Conservation (phyloP, 2,888 invertebrate species). For the Leucania comma region DNA sequence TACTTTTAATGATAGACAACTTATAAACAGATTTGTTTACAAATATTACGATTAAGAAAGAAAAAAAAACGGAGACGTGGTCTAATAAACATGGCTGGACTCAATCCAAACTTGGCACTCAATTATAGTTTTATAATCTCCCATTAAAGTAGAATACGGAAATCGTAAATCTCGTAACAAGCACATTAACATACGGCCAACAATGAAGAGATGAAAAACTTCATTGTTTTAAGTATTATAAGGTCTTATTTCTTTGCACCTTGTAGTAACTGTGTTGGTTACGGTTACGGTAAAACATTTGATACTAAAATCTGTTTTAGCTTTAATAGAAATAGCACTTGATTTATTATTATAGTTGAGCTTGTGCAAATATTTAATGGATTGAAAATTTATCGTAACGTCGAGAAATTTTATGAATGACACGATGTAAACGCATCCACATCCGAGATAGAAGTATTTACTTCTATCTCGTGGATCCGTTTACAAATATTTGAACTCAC, state of each 20-base stretch:
- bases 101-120: slow-evolving; percentile 2
- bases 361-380: slow-evolving; percentile 7
- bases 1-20: background rate
- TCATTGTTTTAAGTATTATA: slow-evolving; percentile 21
- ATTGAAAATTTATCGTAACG: slow-evolving; percentile 15
- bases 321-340: slow-evolving; percentile 17
- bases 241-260: background rate
- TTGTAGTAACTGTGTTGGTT: slow-evolving; percentile 10
- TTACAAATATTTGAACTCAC: no score
- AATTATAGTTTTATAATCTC: slow-evolving; percentile 30
- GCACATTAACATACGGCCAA: slow-evolving; percentile 48
- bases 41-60: background rate
- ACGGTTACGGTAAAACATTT: background rate
- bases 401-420: slow-evolving; percentile 14
- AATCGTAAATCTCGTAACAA: slow-evolving; percentile 53
- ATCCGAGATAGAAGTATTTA: no score
- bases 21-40: background rate
- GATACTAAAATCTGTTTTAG: slow-evolving; percentile 2
- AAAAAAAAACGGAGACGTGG: background rate
- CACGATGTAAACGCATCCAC: no score
- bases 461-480: no score
- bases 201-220: slow-evolving; percentile 39
- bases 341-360: slow-evolving; percentile 15
- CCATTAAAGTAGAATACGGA: slow-evolving; percentile 41
- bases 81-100: background rate